A percentile compares a stretch with the other conserved stretches of the same genome.
phyloP scores from a whole-genome alignment of 2,888 invertebrate genomes.

The Phyllotreta striolata region DNA sequence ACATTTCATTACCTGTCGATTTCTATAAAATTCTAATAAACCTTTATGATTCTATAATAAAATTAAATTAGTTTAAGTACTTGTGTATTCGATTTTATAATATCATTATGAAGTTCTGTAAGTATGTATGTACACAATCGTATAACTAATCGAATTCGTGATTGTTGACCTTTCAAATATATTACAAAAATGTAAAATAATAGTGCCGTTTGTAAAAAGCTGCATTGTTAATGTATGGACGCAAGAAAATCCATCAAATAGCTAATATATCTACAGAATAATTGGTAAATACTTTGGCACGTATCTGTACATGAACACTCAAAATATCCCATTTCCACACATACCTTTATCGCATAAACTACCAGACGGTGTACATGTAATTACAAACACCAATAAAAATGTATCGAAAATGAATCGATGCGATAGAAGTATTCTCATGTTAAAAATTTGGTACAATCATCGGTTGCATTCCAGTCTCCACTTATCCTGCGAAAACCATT shows the following conservation, averaged over 20 bases:
- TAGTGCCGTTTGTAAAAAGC: slow-evolving; percentile 10
- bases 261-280: slow-evolving; percentile 24
- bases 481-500: background rate
- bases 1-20: too few species aligned
- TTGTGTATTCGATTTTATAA: too few species aligned
- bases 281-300: slow-evolving; percentile 34
- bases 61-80: too few species aligned
- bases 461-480: background rate
- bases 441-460: background rate
- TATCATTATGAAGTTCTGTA: too few species aligned
- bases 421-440: background rate
- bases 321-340: slow-evolving; percentile 19
- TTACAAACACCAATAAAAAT: background rate
- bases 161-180: too few species aligned
- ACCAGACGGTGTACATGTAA: background rate
- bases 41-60: too few species aligned
- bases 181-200: slow-evolving; percentile 10
- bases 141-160: too few species aligned
- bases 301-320: slow-evolving; percentile 30
- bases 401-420: background rate
- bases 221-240: slow-evolving; percentile 1
- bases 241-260: slow-evolving; percentile 14
- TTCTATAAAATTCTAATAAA: too few species aligned
- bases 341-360: slow-evolving; percentile 11
- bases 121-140: too few species aligned